Base-by-base conservation (phyloP, 2,113 vertebrate genomes). In the Raphicerus campestris region DNA sequence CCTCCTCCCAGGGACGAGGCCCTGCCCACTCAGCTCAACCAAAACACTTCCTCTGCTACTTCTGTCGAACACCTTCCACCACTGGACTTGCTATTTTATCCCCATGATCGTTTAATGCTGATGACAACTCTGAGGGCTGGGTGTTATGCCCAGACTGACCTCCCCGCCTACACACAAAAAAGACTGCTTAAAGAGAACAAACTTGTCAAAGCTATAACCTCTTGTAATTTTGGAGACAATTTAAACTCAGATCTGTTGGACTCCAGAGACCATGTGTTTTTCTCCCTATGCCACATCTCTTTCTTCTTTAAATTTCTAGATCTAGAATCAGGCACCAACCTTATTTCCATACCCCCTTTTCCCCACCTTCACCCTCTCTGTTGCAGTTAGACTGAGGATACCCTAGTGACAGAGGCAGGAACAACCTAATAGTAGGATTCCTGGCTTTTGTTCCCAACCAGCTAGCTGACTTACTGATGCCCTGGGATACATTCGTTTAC, bases 301-400 rank as follows among this genome's bases (percentile, higher is more conserved):
- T 84, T 92, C 63, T 51, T 30, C 77, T 42, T 94, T 86, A 94
- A 51, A 93, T 84, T 75, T 94, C 89, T 80, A 91, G 53, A 42
- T 89, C 84, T 87, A 88, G 87, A 83, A 49, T 81, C 81, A 89
- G 73, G 84, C 10, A 73, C 55, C 51, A 16, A 35, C 45, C 70
- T 91, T 35, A 90, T 39, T 49, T 81, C 49, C 75, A 82, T 73
- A 35, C 2, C 35, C 20, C 16, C 2, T 24, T 61, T 17, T 77
- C 88, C 28, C n/a, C 66, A 60, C 39, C 42, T 58, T 56, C 22
- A 58, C 22, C 28, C 80, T 39, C n/a, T 35, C 32, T 22, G 8
- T 60, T 55, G 32, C 7, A 87, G 80, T 75, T 63, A 75, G 55
- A 88, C 15, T 53, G 15, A 73, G 45, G 19, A 10, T 3, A 66